Evolutionary conservation across 2,113 vertebrate genomes (phyloP).

Genomic region (Heptranchias perlo): DNA sequence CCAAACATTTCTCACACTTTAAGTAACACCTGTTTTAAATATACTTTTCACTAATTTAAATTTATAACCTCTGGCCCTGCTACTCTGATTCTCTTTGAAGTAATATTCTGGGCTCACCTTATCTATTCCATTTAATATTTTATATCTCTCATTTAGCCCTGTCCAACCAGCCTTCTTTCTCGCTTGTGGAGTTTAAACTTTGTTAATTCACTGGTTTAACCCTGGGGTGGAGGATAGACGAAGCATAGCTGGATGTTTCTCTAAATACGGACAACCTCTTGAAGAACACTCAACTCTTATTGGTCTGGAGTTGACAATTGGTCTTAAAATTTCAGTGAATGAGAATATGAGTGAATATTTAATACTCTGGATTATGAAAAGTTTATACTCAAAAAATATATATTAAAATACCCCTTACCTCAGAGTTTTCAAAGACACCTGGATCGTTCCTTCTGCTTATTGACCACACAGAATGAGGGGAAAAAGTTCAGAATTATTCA

Average conservation of each 20-base stretch:
- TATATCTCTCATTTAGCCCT: not conserved
- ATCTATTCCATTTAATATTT: not conserved
- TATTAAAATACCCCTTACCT: not conserved
- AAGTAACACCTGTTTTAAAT: not conserved
- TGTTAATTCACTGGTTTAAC: not conserved
- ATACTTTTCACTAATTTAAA: not conserved
- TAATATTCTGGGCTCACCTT: not conserved
- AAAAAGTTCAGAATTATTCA: conserved; percentile 6
- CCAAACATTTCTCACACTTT: not conserved
- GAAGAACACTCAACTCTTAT: not conserved
- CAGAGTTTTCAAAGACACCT: not conserved
- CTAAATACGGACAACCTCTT: not conserved
- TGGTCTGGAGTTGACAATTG: not conserved
- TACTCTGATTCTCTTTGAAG: not conserved
- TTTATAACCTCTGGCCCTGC: not conserved
- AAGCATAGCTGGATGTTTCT: not conserved
- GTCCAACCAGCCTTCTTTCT: too few relatives aligned
- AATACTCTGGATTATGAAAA: not conserved
- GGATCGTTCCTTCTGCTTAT: not conserved
- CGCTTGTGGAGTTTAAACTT: too few relatives aligned
- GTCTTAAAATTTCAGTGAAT: not conserved
- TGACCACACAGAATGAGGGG: not conserved
- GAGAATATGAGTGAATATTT: not conserved
- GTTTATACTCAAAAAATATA: not conserved
- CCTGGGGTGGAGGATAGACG: not conserved